These are phyloP conservation scores for Nipponia nippon DNA, from an alignment of 2,113 vertebrate genomes.

Conservation along the genomic window DNA sequence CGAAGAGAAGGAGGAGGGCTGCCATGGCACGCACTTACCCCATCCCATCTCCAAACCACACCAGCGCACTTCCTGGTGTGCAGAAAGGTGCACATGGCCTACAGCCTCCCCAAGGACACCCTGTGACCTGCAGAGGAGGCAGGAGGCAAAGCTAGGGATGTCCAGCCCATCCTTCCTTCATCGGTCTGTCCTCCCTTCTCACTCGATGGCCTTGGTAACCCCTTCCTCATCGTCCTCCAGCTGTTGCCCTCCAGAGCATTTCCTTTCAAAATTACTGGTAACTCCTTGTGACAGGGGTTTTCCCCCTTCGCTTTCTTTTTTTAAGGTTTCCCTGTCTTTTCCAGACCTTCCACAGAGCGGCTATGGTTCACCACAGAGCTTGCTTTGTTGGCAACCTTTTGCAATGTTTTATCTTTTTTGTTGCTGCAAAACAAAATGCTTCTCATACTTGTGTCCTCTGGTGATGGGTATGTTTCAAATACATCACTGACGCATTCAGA, in stretches of 20 bases:
- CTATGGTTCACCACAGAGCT: background rate
- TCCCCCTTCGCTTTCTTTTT: background rate
- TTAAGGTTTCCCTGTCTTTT: background rate
- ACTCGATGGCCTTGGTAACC: background rate
- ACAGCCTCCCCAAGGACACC: background rate
- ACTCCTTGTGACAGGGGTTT: background rate
- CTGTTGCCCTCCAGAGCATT: background rate
- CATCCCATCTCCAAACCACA: background rate
- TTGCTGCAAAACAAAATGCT: background rate
- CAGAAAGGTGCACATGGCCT: background rate
- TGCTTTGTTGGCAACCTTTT: background rate
- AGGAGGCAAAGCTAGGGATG: background rate
- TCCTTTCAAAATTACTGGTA: background rate
- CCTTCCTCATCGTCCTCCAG: background rate
- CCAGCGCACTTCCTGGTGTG: too few species aligned
- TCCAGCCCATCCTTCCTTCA: background rate
- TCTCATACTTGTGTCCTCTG: background rate
- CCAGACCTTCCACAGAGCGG: background rate
- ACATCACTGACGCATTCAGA: fast-evolving
- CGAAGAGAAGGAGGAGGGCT: background rate
- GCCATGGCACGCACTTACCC: background rate
- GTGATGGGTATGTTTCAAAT: background rate
- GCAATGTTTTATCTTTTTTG: background rate
- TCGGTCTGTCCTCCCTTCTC: background rate
- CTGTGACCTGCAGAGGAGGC: background rate